phyloP scores from a whole-genome alignment of 1,140 invertebrate genomes.

The Nasonia longicornis region DNA sequence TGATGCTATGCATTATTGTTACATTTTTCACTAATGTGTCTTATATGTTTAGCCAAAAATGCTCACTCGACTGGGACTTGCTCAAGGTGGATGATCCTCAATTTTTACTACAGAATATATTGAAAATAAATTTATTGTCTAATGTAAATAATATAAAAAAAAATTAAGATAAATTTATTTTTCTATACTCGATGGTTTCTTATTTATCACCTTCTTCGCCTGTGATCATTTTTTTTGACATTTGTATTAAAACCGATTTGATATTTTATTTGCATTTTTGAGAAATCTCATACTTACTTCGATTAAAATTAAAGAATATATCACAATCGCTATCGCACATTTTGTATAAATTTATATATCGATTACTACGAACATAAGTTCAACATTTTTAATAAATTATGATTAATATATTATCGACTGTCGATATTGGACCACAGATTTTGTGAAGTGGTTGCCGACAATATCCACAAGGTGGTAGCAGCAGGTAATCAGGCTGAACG shows the following conservation, averaged over 20 bases:
- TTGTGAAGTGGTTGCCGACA: background rate
- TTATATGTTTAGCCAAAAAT: conserved; percentile 35
- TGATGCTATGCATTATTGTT: background rate
- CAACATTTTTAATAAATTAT: too few relatives aligned
- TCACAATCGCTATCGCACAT: too few relatives aligned
- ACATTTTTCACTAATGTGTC: background rate
- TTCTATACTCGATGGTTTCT: conserved; percentile 12
- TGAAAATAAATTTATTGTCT: conserved; percentile 17
- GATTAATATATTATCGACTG: too few relatives aligned
- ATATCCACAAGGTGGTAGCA: background rate
- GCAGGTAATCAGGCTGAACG: background rate
- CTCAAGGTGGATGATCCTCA: conserved; percentile 41
- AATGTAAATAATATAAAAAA: conserved; percentile 27
- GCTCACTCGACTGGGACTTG: conserved; percentile 35
- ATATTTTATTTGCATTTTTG: background rate
- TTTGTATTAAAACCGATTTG: background rate
- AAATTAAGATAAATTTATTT: conserved; percentile 37
- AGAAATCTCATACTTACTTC: too few relatives aligned
- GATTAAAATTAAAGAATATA: too few relatives aligned
- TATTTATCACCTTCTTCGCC: background rate
- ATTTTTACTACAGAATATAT: background rate
- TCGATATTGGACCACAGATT: too few relatives aligned
- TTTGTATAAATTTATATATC: too few relatives aligned
- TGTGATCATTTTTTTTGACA: background rate
- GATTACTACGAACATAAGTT: too few relatives aligned